Evolutionary conservation across 1,140 invertebrate species (phyloP).

Genomic region (Cardiocondyla obscurior): DNA sequence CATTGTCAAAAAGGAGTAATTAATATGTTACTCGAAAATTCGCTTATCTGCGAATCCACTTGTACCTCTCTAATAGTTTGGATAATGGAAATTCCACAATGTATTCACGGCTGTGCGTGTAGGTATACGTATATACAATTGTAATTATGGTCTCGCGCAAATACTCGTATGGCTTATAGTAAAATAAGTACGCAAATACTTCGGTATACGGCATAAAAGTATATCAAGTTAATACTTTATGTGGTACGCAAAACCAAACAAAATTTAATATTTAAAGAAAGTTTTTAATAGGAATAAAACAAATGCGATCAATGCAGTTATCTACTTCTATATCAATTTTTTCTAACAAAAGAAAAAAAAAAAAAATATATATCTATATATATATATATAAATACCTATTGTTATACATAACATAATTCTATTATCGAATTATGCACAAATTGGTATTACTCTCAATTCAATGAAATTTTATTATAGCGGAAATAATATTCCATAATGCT

Average conservation of each 20-base stretch:
- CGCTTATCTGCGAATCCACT: constrained; percentile 11
- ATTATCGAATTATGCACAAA: background rate
- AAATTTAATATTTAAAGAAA: background rate
- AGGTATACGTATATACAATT: background rate
- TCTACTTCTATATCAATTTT: background rate
- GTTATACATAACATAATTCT: background rate
- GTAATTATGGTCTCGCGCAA: constrained; percentile 20
- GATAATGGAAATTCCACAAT: constrained; percentile 14
- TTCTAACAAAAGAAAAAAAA: background rate
- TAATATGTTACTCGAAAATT: background rate
- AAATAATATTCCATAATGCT: background rate
- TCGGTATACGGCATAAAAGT: background rate
- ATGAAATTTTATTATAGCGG: constrained; percentile 9
- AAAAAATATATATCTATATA: too few species aligned
- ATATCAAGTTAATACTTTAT: background rate
- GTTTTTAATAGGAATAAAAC: background rate
- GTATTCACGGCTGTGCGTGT: background rate
- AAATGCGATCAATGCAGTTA: background rate
- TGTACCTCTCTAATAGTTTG: constrained; percentile 1
- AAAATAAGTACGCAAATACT: background rate
- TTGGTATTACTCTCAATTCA: background rate
- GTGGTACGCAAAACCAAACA: background rate
- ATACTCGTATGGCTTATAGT: background rate
- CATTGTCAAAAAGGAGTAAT: background rate
- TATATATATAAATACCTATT: background rate